phyloP scores from a whole-genome alignment of 2,113 vertebrate species.

The Merops nubicus region DNA sequence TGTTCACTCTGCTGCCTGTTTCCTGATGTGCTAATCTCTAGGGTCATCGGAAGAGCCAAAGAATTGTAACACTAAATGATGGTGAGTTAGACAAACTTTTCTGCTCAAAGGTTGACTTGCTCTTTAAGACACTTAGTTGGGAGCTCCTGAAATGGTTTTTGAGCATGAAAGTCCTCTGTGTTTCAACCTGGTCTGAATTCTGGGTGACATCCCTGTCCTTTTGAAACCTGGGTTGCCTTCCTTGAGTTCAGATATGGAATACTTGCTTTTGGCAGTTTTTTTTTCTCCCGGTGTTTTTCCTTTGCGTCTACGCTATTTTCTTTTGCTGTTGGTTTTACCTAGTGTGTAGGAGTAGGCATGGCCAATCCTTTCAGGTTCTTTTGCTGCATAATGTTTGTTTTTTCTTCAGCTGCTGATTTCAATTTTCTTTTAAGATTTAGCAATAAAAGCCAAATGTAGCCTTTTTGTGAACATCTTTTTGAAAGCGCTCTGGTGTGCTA shows the following conservation, averaged over 20 bases:
- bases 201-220: not conserved
- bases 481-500: not conserved
- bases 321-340: not conserved
- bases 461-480: not conserved
- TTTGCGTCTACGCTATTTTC: not conserved
- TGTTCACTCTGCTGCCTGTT: not conserved
- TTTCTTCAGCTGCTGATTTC: not conserved
- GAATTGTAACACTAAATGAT: not conserved
- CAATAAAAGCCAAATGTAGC: not conserved
- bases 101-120: not conserved
- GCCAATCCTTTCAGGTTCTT: not conserved
- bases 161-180: not conserved
- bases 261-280: not conserved
- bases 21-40: not conserved
- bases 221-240: not conserved
- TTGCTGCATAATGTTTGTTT: not conserved
- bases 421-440: not conserved
- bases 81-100: not conserved
- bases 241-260: not conserved
- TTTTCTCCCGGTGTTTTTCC: not conserved
- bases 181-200: not conserved
- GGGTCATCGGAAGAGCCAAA: not conserved
- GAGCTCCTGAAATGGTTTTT: not conserved
- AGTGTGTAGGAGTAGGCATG: not conserved
- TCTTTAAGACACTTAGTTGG: not conserved